Evolutionary conservation across 1,140 invertebrate species (phyloP), one percentile per base, ranked within the genome.

Genomic region (Camponotus floridanus): DNA sequence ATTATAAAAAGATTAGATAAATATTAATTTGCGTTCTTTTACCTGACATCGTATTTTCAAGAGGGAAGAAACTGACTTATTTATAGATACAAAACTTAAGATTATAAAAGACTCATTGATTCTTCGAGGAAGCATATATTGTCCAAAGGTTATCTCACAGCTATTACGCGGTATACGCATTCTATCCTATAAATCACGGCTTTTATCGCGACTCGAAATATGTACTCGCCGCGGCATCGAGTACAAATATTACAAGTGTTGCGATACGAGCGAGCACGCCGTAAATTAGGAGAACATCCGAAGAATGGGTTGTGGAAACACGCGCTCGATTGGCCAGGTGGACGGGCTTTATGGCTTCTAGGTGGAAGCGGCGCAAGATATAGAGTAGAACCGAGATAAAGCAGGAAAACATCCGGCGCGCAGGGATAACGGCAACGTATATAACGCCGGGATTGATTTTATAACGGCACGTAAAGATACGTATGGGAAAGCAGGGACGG

Each of bases 401-500:
- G 51, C 76, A 48, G 65, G 55, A 86, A 68, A 70, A 81, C 33
- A 51, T 4, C 39, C 65, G 36, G 31, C 3, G 55, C 36, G 64
- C 26, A 45, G 13, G 76, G 64, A 86, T 67, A 71, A 64, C 71
- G 73, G 78, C 55, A 55, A 55, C 45, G 39, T 45, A 51, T 51
- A 51, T 76, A 87, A 87, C 55, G 48, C 57, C 31, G 64, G 81
- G 85, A 91, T 89, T 91, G 86, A 91, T 91, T 91, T 91, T 89
- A 87, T 85, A 55, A 64, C 55, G 42, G 64, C 81, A 62, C 80
- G 74, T 87, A 86, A 91, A 86, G 62, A 42, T 21, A 31, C 26
- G 1, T 26, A 26, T 26, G 26, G 33, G 15, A 11, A 51, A 13
- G 18, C 39, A 39, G 13, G 8, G 21, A 1, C 1, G 36, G 11